phyloP scores from a whole-genome alignment of 2,888 invertebrate species.

The Drosophila nigricruria region DNA sequence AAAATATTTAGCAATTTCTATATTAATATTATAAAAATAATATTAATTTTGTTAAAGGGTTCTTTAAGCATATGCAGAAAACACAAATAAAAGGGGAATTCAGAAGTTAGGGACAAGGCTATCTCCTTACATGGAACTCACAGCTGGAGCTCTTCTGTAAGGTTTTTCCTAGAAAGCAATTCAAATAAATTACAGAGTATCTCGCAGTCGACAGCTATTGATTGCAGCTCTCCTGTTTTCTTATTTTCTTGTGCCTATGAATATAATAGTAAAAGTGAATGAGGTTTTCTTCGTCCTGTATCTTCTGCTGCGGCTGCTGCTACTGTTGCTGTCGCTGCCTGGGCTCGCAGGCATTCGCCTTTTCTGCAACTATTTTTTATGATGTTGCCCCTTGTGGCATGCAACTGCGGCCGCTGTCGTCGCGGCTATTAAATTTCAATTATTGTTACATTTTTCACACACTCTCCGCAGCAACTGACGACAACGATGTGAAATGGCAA shows the following conservation, averaged over 20 bases:
- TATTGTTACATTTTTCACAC: slow-evolving; percentile 80
- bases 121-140: too few species aligned
- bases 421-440: slow-evolving; percentile 79
- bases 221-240: not conserved
- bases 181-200: not conserved
- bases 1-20: too few species aligned
- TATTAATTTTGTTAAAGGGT: too few species aligned
- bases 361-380: slow-evolving; percentile 50
- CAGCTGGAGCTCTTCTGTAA: too few species aligned
- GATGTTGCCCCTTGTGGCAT: slow-evolving; percentile 53
- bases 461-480: slow-evolving; percentile 48
- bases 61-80: too few species aligned
- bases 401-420: slow-evolving; percentile 58
- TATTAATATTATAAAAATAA: too few species aligned
- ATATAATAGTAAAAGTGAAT: slow-evolving; percentile 78
- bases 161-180: not conserved
- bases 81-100: too few species aligned
- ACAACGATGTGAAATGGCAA: slow-evolving; percentile 51
- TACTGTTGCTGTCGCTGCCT: not conserved
- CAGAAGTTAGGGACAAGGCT: too few species aligned
- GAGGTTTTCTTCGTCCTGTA: slow-evolving; percentile 48
- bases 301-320: slow-evolving; percentile 1
- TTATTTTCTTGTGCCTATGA: slow-evolving; percentile 58
- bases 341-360: slow-evolving; percentile 41
- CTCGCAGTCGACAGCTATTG: not conserved